Base-by-base conservation (phyloP, 1,140 invertebrate genomes). In the Monochamus saltuarius region DNA sequence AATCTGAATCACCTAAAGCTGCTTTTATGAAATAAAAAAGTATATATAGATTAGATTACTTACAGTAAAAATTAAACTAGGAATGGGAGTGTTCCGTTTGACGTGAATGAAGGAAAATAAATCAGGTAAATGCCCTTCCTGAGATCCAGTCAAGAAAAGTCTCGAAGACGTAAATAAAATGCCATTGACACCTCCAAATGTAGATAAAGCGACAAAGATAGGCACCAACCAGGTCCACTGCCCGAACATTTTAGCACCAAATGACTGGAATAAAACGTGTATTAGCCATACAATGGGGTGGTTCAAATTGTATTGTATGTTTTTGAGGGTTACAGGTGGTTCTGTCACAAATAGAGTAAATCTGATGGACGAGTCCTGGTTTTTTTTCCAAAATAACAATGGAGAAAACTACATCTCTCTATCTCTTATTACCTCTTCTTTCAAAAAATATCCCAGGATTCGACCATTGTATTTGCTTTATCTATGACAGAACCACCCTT, bases 141-240 rank as follows among this genome's bases (percentile, higher is more conserved):
- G 87, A 0, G 90, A 87, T 7, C 91, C 92, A 3, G 85, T 89
- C 14, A 87, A 83, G 68, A 90, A 89, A 4, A 88, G 81, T 68
- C 87, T 82, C 1, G 91, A 89, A 2, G 92, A 92, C 1, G 94
- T 95, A 77, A 97, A 95, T 39, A 97, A 80, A 37, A 95, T 91
- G 11, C 94, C 94, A 75, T 97, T 97, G 0, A 95, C 92, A 11
- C 92, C 92, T 14, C 94, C 94, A 70, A 90, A 89, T 0, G 85
- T 87, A 10, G 87, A 88, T 36, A 96, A 78, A 0, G 94, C 91
- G 10, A 97, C 94, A 75, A 94, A 94, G 16, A 95, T 82, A 1
- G 94, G 92, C 66, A 96, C 93, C 56, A 88, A 78, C 86, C 91
- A 94, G 57, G 85, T 85, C 70, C 92, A 78, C 0, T 79, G 72